phyloP scores from a whole-genome alignment of 2,113 vertebrate species.

The Gulo gulo region DNA sequence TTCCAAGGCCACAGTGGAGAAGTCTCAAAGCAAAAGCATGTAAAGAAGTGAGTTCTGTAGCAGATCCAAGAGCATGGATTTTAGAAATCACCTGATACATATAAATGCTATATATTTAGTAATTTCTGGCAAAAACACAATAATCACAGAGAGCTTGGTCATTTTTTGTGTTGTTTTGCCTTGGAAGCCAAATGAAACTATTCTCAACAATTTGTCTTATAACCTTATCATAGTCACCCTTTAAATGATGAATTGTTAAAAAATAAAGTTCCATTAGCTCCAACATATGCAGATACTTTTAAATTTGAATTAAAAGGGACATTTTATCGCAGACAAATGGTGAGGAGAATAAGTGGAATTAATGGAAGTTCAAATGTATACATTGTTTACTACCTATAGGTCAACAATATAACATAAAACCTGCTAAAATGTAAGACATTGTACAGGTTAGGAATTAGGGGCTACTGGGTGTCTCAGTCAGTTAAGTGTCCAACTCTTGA shows the following conservation, averaged over 20 bases:
- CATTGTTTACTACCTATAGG: background rate
- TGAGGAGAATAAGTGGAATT: background rate
- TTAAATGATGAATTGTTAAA: background rate
- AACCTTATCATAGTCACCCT: background rate
- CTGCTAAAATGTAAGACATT: background rate
- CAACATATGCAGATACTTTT: background rate
- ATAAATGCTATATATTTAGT: background rate
- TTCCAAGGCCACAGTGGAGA: background rate
- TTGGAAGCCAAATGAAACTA: constrained; percentile 21
- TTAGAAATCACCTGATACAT: background rate
- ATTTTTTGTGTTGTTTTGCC: constrained; percentile 19
- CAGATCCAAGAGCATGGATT: background rate
- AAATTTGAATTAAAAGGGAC: background rate
- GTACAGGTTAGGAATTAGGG: background rate
- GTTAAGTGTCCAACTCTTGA: background rate
- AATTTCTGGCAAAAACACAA: background rate
- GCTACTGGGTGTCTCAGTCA: background rate
- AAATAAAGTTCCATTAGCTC: background rate
- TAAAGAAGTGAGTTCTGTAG: background rate
- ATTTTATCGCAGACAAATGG: background rate
- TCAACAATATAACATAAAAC: background rate
- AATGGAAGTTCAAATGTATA: background rate
- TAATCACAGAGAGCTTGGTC: background rate
- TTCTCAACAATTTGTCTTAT: constrained; percentile 48
- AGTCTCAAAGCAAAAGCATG: constrained; percentile 5